Evolutionary conservation across 2,113 vertebrate species (phyloP), one percentile per base, ranked within the genome.

Genomic region (Chaetodon trifascialis): DNA sequence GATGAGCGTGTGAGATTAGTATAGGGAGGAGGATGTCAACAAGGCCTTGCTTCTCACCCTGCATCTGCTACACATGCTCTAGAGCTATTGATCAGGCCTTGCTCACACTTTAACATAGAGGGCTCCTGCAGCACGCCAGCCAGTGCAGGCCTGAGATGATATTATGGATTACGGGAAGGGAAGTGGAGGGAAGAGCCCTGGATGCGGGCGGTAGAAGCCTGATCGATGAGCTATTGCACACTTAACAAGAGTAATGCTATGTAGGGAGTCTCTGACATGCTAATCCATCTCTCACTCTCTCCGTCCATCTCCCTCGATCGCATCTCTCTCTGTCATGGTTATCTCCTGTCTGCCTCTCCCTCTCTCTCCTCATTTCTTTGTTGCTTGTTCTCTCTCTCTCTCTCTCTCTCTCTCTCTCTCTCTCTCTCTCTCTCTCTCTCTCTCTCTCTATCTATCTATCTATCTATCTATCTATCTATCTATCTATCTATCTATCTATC

Each of bases 221-320:
- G 92, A 94, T 94, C 90, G 88, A 94, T 94, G 91, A 92, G 88
- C 90, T 86, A 88, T 79, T 90, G 91, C 87, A 62, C 91, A 93
- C 93, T 94, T 92, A 92, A 93, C 92, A 94, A 92, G 93, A 93
- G 90, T 93, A 92, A 94, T 93, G 92, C 90, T 91, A 88, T 92
- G 90, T 88, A 92, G 91, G 82, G 87, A 88, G 84, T 68, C 83
- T 88, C 65, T 94, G 90, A 91, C 92, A 90, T 92, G 92, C 89
- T 91, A 93, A 93, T 94, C 91, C 85, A 92, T 94, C 92, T 94
- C 79, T 90, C 84, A 86, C 60, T 87, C 88, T 80, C 86, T 72
- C 79, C 46, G 67, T 82, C 58, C 44, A 30, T 86, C 90, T 85
- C 58, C 58, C 76, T 71, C 47, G 3, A 86, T 82, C 16, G 17